Percentiles rank a stretch among this genome's conserved stretches.
These are phyloP conservation scores for Calliphora vicina DNA, from an alignment of 1,140 invertebrate species.

Conservation along the genomic window DNA sequence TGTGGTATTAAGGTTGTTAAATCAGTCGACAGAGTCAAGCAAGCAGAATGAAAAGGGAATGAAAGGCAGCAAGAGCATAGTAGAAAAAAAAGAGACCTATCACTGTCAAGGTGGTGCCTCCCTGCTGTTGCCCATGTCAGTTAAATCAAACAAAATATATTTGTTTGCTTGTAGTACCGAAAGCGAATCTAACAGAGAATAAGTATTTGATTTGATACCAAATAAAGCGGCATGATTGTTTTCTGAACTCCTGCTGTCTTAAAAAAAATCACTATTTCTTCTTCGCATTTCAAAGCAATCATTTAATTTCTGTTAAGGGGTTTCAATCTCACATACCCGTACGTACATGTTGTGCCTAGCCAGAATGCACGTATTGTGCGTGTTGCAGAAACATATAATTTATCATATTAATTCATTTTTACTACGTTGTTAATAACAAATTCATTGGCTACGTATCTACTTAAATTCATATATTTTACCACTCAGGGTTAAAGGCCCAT, in stretches of 20 bases:
- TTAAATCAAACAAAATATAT: conserved; percentile 27
- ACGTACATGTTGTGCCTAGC: background rate
- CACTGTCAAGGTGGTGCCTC: conserved; percentile 30
- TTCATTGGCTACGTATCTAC: conserved; percentile 23
- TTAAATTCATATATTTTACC: conserved; percentile 26
- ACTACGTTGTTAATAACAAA: conserved; percentile 30
- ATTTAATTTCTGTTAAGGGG: background rate
- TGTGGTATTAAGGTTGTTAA: conserved; percentile 49
- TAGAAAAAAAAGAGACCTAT: background rate
- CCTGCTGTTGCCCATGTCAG: conserved; percentile 24
- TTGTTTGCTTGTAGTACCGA: background rate
- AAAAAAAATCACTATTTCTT: background rate
- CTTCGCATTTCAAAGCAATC: background rate
- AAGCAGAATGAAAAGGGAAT: background rate
- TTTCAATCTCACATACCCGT: background rate
- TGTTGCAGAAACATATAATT: conserved; percentile 31
- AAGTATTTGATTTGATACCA: background rate
- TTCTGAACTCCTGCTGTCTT: conserved; percentile 30
- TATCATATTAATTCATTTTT: conserved; percentile 33
- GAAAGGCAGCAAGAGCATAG: background rate
- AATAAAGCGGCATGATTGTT: conserved; percentile 24
- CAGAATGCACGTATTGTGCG: background rate
- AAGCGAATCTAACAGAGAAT: background rate
- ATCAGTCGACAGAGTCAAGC: conserved; percentile 36
- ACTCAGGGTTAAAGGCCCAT: background rate